Evolutionary conservation across 2,888 invertebrate genomes (phyloP).

Genomic region (Amblyjoppa proteus): DNA sequence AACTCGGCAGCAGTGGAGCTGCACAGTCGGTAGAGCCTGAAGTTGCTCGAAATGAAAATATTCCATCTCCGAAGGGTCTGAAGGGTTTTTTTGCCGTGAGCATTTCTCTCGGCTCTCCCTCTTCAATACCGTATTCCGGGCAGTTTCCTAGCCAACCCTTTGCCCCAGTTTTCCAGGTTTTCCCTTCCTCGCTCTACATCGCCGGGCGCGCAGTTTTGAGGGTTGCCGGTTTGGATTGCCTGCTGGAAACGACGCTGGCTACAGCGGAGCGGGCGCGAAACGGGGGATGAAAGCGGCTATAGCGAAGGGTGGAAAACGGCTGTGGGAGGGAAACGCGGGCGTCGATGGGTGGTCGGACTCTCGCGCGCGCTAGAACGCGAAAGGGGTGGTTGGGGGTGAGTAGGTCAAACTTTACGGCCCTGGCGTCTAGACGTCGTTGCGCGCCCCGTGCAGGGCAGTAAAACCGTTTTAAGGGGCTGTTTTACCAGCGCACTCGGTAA

Average conservation of each 20-base stretch:
- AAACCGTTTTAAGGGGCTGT: slow-evolving; percentile 85
- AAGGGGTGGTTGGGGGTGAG: slow-evolving; percentile 80
- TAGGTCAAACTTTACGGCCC: slow-evolving; percentile 85
- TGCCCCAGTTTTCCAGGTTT: slow-evolving; percentile 77
- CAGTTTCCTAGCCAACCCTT: slow-evolving; percentile 73
- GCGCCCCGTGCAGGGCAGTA: slow-evolving; percentile 83
- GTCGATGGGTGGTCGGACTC: slow-evolving; percentile 17
- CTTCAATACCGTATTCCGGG: slow-evolving; percentile 21
- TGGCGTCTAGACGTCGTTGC: slow-evolving; percentile 84
- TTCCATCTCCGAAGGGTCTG: slow-evolving; percentile 35
- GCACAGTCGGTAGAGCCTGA: neutral
- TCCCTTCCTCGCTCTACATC: slow-evolving; percentile 9
- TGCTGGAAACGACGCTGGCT: slow-evolving; percentile 13
- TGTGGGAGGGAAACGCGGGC: slow-evolving; percentile 34
- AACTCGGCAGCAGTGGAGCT: neutral
- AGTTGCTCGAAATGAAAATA: slow-evolving; percentile 59
- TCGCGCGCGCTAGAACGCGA: slow-evolving; percentile 42
- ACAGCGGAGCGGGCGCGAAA: slow-evolving; percentile 45
- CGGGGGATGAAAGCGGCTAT: slow-evolving; percentile 40
- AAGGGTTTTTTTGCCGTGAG: slow-evolving; percentile 24
- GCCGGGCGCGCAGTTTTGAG: slow-evolving; percentile 52
- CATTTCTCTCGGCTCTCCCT: slow-evolving; percentile 33
- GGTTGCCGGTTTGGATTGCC: slow-evolving; percentile 51
- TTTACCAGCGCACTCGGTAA: slow-evolving; percentile 83
- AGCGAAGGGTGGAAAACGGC: slow-evolving; percentile 58